Evolutionary conservation across 2,797 vertebrate genomes (phyloP).

Genomic region (Antrozous pallidus): DNA sequence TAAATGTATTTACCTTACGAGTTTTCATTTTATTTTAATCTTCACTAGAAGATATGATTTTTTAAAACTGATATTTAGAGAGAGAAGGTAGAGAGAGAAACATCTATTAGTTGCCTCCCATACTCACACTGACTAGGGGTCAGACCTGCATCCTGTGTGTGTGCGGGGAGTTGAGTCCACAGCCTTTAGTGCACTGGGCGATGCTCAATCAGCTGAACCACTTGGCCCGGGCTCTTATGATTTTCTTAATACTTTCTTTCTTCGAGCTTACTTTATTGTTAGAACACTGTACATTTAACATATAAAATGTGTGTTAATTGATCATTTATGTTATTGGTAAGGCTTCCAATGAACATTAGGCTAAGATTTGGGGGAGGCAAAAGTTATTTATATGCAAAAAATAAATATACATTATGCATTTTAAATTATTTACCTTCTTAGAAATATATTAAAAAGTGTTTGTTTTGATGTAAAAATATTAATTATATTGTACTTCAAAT

Average conservation of each 20-base stretch:
- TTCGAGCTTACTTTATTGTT: background rate
- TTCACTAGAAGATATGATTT: background rate
- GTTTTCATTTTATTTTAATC: background rate
- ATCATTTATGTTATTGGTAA: background rate
- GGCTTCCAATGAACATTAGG: background rate
- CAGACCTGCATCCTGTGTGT: background rate
- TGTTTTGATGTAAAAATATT: background rate
- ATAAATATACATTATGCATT: background rate
- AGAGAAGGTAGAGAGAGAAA: background rate
- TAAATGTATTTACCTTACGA: background rate
- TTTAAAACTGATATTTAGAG: background rate
- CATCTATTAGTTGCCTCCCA: background rate
- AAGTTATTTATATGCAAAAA: background rate
- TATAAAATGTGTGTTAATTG: background rate
- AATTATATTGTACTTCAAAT: background rate
- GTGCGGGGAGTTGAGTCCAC: background rate
- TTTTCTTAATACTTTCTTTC: background rate
- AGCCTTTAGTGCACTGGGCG: background rate
- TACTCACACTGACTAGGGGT: background rate
- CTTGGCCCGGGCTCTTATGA: background rate
- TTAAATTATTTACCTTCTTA: background rate
- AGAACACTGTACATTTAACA: background rate
- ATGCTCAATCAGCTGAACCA: background rate
- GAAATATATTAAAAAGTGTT: background rate
- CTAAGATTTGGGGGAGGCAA: background rate